Percentiles rank a stretch among this genome's conserved stretches.
Conservation (phyloP, 2,888 invertebrate genomes). For the Corythucha ciliata region DNA sequence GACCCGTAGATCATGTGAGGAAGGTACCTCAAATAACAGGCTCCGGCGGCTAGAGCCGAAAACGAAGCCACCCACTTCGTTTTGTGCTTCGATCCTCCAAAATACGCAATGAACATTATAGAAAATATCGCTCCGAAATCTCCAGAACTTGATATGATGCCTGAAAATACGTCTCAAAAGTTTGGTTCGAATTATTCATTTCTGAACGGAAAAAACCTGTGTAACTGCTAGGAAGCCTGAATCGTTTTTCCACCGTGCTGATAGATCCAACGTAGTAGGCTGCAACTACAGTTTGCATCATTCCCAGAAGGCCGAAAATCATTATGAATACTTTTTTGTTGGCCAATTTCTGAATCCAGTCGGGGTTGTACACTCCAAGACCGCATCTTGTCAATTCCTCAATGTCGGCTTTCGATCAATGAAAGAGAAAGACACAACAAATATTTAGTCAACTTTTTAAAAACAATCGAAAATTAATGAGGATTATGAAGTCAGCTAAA, state of each 20-base stretch:
- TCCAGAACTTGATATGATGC: constrained; percentile 57
- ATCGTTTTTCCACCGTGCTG: constrained; percentile 57
- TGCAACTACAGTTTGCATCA: constrained; percentile 55
- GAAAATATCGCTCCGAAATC: constrained; percentile 57
- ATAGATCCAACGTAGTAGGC: constrained; percentile 56
- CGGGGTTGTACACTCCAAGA: constrained; percentile 32
- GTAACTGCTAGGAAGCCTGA: constrained; percentile 57
- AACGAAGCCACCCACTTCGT: constrained; percentile 58
- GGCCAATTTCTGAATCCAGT: constrained; percentile 51
- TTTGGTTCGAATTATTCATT: neutral
- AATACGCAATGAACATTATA: constrained; percentile 50
- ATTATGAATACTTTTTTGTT: constrained; percentile 51
- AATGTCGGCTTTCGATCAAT: neutral
- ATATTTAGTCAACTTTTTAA: too few species aligned
- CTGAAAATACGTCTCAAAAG: constrained; percentile 40
- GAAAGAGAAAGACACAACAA: too few species aligned
- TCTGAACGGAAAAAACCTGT: too few species aligned
- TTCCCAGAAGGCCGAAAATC: constrained; percentile 54
- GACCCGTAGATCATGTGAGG: constrained; percentile 56
- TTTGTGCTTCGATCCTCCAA: constrained; percentile 55
- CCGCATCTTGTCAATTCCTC: constrained; percentile 31
- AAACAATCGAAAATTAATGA: too few species aligned
- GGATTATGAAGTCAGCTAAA: too few species aligned
- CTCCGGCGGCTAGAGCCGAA: constrained; percentile 50
- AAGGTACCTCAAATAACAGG: constrained; percentile 51